phyloP scores from a whole-genome alignment of 1,140 invertebrate species.

The Odontomachus brunneus region DNA sequence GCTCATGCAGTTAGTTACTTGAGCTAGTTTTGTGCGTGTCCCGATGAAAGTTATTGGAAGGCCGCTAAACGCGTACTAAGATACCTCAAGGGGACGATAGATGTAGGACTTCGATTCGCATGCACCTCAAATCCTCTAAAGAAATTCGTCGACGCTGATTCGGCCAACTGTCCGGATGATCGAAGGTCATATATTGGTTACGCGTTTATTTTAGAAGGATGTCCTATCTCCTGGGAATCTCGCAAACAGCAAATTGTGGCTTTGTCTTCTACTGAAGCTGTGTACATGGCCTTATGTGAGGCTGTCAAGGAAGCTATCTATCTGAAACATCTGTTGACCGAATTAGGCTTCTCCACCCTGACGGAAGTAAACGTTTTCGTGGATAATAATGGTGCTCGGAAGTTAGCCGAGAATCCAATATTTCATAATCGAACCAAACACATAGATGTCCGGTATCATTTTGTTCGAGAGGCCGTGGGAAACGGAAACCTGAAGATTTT shows the following conservation, averaged over 20 bases:
- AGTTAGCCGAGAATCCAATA: neutral
- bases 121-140: neutral
- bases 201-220: constrained; percentile 70
- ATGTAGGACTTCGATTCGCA: no score
- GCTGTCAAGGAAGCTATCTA: no score
- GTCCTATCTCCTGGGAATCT: neutral
- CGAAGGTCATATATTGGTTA: constrained; percentile 23
- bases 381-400: neutral
- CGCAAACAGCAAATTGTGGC: neutral
- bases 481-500: no score
- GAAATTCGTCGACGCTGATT: neutral
- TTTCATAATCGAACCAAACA: neutral
- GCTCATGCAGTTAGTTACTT: neutral
- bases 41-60: neutral
- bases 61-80: neutral
- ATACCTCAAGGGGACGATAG: neutral
- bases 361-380: no score
- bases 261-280: neutral
- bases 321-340: no score
- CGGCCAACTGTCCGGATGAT: neutral
- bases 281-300: neutral
- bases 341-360: no score
- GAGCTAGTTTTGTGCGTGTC: neutral
- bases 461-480: neutral
- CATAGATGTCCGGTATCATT: neutral